phyloP scores from a whole-genome alignment of 2,888 invertebrate genomes.

The Hirtodrosophila confusa region DNA sequence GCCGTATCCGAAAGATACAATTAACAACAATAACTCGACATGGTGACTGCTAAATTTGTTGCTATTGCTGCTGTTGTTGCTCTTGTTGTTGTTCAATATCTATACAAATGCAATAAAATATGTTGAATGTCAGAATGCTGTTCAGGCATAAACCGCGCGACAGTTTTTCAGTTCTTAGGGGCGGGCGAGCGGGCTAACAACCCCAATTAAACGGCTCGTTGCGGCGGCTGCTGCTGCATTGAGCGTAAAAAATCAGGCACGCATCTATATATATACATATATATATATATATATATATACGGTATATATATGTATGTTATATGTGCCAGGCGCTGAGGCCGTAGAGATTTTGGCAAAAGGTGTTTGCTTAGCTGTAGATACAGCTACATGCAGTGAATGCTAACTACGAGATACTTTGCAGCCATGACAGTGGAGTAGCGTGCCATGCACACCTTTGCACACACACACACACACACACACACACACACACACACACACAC shows the following conservation, averaged over 20 bases:
- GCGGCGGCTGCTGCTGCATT: constrained; percentile 41
- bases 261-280: constrained; percentile 1
- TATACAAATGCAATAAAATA: constrained; percentile 69
- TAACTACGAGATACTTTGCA: constrained; percentile 43
- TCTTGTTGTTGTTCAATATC: constrained; percentile 10
- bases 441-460: constrained; percentile 44
- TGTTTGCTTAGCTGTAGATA: constrained; percentile 64
- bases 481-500: constrained; percentile 17
- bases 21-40: constrained; percentile 60
- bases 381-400: constrained; percentile 36
- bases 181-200: constrained; percentile 59
- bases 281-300: not conserved
- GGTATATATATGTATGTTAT: not conserved
- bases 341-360: constrained; percentile 60
- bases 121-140: constrained; percentile 60
- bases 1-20: constrained; percentile 55
- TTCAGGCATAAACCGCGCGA: constrained; percentile 45
- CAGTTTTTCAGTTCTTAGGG: constrained; percentile 39
- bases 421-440: constrained; percentile 48
- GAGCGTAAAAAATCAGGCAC: constrained; percentile 60
- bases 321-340: not conserved
- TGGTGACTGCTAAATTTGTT: constrained; percentile 33
- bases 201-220: constrained; percentile 74
- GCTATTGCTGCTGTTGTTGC: constrained; percentile 4
- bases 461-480: constrained; percentile 16